Evolutionary conservation across 2,113 vertebrate species (phyloP).

Genomic region (Helogale parvula): DNA sequence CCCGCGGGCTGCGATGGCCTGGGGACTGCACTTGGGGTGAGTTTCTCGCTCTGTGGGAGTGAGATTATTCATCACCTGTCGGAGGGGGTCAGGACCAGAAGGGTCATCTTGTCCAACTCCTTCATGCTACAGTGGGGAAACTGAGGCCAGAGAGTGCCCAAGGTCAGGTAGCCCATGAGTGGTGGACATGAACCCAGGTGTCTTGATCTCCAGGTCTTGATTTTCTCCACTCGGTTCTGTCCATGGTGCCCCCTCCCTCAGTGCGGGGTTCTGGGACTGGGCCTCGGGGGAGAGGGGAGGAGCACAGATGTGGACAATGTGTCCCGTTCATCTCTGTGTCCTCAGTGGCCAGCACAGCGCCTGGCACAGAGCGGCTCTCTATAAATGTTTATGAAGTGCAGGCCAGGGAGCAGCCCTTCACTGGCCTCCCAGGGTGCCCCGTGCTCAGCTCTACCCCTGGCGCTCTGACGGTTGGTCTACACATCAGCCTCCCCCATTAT

Average conservation of each 20-base stretch:
- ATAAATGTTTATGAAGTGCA: slow-evolving; percentile 66
- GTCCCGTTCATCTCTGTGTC: slow-evolving; percentile 66
- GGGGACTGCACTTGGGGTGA: background rate
- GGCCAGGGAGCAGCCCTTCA: slow-evolving; percentile 18
- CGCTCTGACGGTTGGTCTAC: background rate
- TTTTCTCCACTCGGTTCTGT: background rate
- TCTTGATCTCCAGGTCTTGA: background rate
- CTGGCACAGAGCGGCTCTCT: slow-evolving; percentile 64
- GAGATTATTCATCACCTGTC: background rate
- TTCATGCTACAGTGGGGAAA: background rate
- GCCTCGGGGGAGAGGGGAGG: background rate
- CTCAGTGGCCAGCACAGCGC: slow-evolving; percentile 50
- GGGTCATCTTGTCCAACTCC: background rate
- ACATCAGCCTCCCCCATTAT: background rate
- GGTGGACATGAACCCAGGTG: background rate
- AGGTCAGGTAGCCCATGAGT: background rate
- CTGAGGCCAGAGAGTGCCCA: background rate
- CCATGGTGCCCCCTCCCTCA: background rate
- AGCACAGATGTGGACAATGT: slow-evolving; percentile 61
- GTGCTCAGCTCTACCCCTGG: background rate
- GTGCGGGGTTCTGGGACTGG: background rate
- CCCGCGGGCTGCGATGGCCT: background rate
- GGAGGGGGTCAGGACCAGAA: background rate
- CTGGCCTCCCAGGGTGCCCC: background rate
- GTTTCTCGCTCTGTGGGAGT: background rate